Evolutionary conservation across 2,113 vertebrate species (phyloP).

Genomic region (Peromyscus leucopus): DNA sequence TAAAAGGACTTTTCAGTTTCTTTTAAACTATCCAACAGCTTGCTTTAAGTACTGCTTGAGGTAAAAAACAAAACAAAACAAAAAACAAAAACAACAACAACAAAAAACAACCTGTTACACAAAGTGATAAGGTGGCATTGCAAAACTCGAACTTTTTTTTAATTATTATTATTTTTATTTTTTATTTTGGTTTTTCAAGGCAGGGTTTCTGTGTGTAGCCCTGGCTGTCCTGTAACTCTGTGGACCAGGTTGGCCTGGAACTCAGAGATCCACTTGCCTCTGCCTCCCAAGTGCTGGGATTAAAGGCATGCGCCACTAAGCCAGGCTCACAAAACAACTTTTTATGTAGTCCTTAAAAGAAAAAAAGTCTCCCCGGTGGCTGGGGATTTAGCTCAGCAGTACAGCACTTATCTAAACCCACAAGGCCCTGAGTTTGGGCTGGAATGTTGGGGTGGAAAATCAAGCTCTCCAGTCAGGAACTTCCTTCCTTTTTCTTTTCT

Average conservation of each 20-base stretch:
- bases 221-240: too few species aligned
- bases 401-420: background rate
- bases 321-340: background rate
- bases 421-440: background rate
- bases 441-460: background rate
- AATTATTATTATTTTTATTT: too few species aligned
- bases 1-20: conserved; percentile 48
- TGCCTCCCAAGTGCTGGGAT: background rate
- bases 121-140: background rate
- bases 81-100: conserved; percentile 37
- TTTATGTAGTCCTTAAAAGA: background rate
- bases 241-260: background rate
- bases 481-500: background rate
- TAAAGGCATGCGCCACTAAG: background rate
- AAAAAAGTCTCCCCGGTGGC: background rate
- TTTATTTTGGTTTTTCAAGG: too few species aligned
- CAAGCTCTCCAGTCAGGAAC: conserved; percentile 25
- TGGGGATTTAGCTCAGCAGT: background rate
- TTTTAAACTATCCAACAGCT: conserved; percentile 24
- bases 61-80: conserved; percentile 37
- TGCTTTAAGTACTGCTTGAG: conserved; percentile 32
- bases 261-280: background rate
- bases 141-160: background rate
- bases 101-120: background rate
- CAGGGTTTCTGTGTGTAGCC: too few species aligned